A percentile compares a stretch with the other conserved stretches of the same genome.
Evolutionary conservation across 2,113 vertebrate species (phyloP).

Genomic region (Pseudopipra pipra): DNA sequence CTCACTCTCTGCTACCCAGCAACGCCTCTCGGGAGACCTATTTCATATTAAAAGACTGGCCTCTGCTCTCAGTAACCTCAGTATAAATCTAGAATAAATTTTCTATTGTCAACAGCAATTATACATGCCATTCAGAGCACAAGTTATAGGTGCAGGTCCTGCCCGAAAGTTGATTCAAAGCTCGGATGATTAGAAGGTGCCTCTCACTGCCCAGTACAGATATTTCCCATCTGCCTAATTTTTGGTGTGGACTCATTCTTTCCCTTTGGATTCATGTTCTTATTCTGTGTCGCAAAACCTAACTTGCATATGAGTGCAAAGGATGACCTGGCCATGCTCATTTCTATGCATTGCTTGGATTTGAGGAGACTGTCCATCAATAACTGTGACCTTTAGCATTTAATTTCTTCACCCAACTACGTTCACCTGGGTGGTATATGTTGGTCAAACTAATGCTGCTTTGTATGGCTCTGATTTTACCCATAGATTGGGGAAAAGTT

Average conservation of each 20-base stretch:
- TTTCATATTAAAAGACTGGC: background rate
- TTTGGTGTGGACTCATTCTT: background rate
- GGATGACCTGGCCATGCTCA: background rate
- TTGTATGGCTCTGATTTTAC: background rate
- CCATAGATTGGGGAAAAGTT: background rate
- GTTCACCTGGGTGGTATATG: background rate
- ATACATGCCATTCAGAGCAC: background rate
- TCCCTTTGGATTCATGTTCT: background rate
- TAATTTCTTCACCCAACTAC: background rate
- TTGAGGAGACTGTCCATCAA: background rate
- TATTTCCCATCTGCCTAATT: background rate
- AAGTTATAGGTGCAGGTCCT: background rate
- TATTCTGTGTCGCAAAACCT: background rate
- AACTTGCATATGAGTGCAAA: background rate
- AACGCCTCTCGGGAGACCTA: background rate
- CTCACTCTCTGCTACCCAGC: background rate
- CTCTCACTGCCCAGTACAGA: background rate
- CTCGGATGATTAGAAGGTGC: background rate
- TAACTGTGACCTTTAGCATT: background rate
- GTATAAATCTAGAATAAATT: conserved; percentile 4
- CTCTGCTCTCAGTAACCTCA: background rate
- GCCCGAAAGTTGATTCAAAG: background rate
- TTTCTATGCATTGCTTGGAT: background rate
- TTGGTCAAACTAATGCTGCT: background rate
- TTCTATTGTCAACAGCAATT: background rate